Evolutionary conservation across 2,888 invertebrate species (phyloP).

Genomic region (Ectemnius continuus): DNA sequence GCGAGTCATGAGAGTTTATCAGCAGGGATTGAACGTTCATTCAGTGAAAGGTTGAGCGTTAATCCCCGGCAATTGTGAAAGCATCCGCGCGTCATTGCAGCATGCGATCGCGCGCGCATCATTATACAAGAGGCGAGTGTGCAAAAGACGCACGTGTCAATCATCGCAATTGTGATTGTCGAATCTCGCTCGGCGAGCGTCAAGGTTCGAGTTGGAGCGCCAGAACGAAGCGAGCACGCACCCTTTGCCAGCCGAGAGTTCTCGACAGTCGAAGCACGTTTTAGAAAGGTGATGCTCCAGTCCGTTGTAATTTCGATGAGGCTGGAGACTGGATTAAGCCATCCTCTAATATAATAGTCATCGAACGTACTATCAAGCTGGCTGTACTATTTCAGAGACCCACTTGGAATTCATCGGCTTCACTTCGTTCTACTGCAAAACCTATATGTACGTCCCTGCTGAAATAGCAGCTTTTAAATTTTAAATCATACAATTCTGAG

Average conservation of each 20-base stretch:
- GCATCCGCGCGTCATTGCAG: slow-evolving; percentile 18
- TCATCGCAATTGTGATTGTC: slow-evolving; percentile 24
- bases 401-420: too few relatives aligned
- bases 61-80: slow-evolving; percentile 19
- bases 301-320: slow-evolving; percentile 27
- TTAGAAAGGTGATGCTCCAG: slow-evolving; percentile 49
- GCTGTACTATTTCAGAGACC: neutral
- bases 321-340: too few relatives aligned
- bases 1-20: neutral
- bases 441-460: too few relatives aligned
- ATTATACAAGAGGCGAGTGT: neutral
- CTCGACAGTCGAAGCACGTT: slow-evolving; percentile 37
- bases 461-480: too few relatives aligned
- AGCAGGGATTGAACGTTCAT: neutral
- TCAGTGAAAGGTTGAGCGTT: neutral
- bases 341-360: neutral
- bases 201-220: slow-evolving; percentile 30
- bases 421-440: too few relatives aligned
- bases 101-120: neutral
- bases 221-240: too few relatives aligned
- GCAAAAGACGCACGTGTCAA: slow-evolving; percentile 30
- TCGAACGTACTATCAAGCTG: neutral
- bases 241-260: neutral
- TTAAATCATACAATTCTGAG: too few relatives aligned
- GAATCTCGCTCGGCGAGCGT: slow-evolving; percentile 25